Evolutionary conservation across 1,140 invertebrate genomes (phyloP).

Genomic region (Aphidius ervi): DNA sequence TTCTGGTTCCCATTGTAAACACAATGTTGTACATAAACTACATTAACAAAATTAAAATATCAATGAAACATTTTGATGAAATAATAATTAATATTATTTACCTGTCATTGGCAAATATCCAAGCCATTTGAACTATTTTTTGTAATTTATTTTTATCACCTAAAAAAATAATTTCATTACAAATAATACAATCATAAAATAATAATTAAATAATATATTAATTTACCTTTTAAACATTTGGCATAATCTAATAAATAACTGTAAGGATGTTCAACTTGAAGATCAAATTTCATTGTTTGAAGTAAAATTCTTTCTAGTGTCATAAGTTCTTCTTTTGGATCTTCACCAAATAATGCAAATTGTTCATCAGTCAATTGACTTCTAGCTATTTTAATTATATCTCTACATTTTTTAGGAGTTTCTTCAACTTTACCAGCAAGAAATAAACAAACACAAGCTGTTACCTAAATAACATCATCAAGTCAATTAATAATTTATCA

Average conservation of each 20-base stretch:
- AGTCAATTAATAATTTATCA: not conserved
- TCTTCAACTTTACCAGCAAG: slow-evolving; percentile 99
- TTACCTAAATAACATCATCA: slow-evolving; percentile 57
- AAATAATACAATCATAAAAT: slow-evolving; percentile 10
- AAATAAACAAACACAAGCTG: slow-evolving; percentile 94
- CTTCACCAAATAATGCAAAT: slow-evolving; percentile 85
- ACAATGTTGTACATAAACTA: slow-evolving; percentile 92
- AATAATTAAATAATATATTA: not conserved
- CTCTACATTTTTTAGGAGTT: slow-evolving; percentile 98
- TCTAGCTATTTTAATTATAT: slow-evolving; percentile 90
- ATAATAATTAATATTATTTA: slow-evolving; percentile 35
- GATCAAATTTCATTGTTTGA: slow-evolving; percentile 98
- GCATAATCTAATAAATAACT: slow-evolving; percentile 92
- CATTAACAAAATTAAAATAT: slow-evolving; percentile 9
- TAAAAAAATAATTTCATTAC: slow-evolving; percentile 26
- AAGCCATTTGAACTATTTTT: slow-evolving; percentile 99
- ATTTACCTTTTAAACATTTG: slow-evolving; percentile 77
- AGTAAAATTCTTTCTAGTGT: slow-evolving; percentile 92
- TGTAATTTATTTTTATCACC: slow-evolving; percentile 89
- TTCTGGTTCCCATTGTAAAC: slow-evolving; percentile 98
- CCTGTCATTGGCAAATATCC: slow-evolving; percentile 99
- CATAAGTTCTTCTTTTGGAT: slow-evolving; percentile 97
- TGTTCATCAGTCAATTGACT: slow-evolving; percentile 75
- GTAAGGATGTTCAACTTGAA: slow-evolving; percentile 98
- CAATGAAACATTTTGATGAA: slow-evolving; percentile 14